Evolutionary conservation across 2,113 vertebrate species (phyloP).

Genomic region (Tyto alba): DNA sequence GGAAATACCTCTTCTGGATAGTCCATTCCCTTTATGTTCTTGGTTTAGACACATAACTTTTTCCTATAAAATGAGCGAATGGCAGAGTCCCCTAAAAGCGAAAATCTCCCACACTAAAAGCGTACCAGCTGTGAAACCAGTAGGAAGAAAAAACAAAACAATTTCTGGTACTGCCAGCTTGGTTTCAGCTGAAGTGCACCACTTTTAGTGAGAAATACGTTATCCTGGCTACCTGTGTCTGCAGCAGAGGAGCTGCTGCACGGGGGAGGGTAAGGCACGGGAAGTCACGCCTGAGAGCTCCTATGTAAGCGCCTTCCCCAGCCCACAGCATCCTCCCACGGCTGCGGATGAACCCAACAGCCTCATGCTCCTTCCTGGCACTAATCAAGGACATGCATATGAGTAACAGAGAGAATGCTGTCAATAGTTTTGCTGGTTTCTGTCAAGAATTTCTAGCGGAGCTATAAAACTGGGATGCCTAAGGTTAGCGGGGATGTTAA

Average conservation of each 20-base stretch:
- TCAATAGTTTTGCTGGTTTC: neutral
- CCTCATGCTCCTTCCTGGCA: neutral
- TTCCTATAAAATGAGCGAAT: neutral
- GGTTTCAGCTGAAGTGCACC: neutral
- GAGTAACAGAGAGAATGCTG: neutral
- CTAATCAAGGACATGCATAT: neutral
- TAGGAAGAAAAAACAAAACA: neutral
- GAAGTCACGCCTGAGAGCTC: neutral
- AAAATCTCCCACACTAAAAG: neutral
- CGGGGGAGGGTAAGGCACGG: neutral
- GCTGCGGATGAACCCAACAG: neutral
- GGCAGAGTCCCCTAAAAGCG: neutral
- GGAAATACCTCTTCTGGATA: neutral
- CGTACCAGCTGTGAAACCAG: neutral
- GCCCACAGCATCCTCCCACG: neutral
- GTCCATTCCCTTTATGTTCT: neutral
- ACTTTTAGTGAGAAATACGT: neutral
- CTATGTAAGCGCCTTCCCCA: neutral
- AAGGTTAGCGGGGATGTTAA: neutral
- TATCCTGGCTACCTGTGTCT: neutral
- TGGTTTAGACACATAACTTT: neutral
- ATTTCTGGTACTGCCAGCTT: neutral
- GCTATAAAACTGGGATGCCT: neutral
- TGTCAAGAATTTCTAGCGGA: neutral
- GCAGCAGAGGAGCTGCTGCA: neutral